Percentiles rank a stretch among this genome's conserved stretches.
Conservation (phyloP, 2,113 vertebrate species). For the Eonycteris spelaea region DNA sequence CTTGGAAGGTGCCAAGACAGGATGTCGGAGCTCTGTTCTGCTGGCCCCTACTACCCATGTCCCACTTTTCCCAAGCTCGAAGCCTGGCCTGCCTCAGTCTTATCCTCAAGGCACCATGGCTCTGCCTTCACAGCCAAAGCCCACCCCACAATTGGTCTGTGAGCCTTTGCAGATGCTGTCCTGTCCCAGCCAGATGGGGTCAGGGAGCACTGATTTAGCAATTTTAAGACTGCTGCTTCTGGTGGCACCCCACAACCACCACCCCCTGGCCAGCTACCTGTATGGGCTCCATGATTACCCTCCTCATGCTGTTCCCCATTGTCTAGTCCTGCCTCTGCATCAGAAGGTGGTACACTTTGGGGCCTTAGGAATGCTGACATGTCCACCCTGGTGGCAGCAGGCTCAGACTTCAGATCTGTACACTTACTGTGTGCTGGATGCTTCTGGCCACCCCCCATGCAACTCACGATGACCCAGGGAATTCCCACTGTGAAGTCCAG, state of each 20-base stretch:
- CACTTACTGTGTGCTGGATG: background rate
- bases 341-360: background rate
- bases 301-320: fast-evolving
- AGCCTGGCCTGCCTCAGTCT: too few species aligned
- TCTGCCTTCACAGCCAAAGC: background rate
- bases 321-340: background rate
- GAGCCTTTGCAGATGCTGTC: background rate
- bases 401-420: background rate
- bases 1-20: background rate
- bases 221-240: background rate
- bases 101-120: too few species aligned
- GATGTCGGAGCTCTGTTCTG: fast-evolving
- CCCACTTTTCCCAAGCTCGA: fast-evolving
- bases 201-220: background rate
- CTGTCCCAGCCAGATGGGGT: too few species aligned
- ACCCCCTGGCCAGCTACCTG: fast-evolving
- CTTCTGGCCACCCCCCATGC: background rate
- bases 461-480: background rate
- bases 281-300: fast-evolving
- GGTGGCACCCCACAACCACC: too few species aligned
- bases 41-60: fast-evolving
- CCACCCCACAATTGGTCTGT: background rate
- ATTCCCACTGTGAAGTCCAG: background rate
- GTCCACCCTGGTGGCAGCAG: too few species aligned
- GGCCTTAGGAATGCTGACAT: background rate